Evolutionary conservation across 2,888 invertebrate genomes (phyloP).

Genomic region (Conomelus anceps): DNA sequence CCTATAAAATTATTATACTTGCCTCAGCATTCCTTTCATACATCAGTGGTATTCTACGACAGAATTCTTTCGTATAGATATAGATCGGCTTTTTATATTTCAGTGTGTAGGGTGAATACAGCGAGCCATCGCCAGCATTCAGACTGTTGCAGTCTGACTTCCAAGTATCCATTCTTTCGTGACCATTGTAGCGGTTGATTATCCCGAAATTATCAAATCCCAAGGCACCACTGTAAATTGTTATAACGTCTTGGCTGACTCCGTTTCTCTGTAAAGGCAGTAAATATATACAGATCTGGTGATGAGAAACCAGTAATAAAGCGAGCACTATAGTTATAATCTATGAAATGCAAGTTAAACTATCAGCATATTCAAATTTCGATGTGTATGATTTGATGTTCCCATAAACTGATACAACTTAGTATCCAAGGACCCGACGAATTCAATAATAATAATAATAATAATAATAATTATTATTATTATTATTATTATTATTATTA

Average conservation of each 20-base stretch:
- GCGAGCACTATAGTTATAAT: too few species aligned
- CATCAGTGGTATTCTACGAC: background rate
- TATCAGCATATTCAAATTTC: too few species aligned
- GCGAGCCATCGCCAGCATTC: background rate
- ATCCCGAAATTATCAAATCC: slow-evolving; percentile 5
- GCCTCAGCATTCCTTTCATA: background rate
- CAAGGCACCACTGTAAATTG: slow-evolving; percentile 3
- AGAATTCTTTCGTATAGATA: slow-evolving; percentile 1
- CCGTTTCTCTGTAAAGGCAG: slow-evolving; percentile 10
- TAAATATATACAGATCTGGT: too few species aligned
- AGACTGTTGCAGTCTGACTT: slow-evolving; percentile 3
- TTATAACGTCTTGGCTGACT: background rate
- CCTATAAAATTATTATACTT: background rate
- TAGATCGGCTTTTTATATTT: background rate
- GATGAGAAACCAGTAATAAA: too few species aligned
- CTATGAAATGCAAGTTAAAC: too few species aligned
- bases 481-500: too few species aligned
- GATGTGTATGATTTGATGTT: too few species aligned
- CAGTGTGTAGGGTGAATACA: background rate
- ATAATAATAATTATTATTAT: too few species aligned
- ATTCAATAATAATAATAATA: too few species aligned
- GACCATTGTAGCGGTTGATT: background rate
- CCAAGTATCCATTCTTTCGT: background rate
- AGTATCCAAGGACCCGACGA: too few species aligned
- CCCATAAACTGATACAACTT: too few species aligned